These are phyloP conservation scores for Brachyopa scutellaris DNA, from an alignment of 2,888 invertebrate species.

Conservation along the genomic window DNA sequence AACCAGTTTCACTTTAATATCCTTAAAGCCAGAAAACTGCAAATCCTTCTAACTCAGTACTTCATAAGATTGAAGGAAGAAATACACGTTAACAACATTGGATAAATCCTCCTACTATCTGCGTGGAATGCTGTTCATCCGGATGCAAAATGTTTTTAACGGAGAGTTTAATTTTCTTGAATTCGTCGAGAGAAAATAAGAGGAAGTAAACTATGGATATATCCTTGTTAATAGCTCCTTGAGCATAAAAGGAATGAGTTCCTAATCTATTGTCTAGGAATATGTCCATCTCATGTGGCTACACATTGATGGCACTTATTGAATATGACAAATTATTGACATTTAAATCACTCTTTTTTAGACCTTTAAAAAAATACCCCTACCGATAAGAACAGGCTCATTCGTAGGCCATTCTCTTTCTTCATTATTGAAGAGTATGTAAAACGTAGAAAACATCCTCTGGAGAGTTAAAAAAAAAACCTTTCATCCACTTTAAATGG, in stretches of 20 bases:
- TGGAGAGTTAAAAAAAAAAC: too few relatives aligned
- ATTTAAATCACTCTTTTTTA: too few relatives aligned
- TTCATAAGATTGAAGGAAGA: not conserved
- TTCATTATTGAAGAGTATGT: too few relatives aligned
- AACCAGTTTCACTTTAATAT: slow-evolving; percentile 30
- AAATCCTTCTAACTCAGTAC: not conserved
- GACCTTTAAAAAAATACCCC: too few relatives aligned
- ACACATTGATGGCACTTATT: too few relatives aligned
- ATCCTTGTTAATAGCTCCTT: slow-evolving; percentile 9
- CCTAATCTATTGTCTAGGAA: too few relatives aligned
- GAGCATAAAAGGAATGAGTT: slow-evolving; percentile 4
- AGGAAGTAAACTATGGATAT: slow-evolving; percentile 1
- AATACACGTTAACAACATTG: not conserved
- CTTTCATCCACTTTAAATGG: too few relatives aligned
- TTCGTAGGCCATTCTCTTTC: too few relatives aligned
- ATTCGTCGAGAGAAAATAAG: not conserved
- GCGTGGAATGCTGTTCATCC: not conserved
- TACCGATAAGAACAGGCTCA: too few relatives aligned
- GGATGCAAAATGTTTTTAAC: slow-evolving; percentile 41
- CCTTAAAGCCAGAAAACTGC: slow-evolving; percentile 39
- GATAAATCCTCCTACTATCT: slow-evolving; percentile 7
- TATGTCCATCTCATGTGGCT: too few relatives aligned
- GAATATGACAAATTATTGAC: too few relatives aligned
- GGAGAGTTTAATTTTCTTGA: slow-evolving; percentile 9
- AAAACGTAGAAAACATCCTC: too few relatives aligned